Conservation (phyloP, 1,140 invertebrate genomes). For the Drosophila bifasciata region DNA sequence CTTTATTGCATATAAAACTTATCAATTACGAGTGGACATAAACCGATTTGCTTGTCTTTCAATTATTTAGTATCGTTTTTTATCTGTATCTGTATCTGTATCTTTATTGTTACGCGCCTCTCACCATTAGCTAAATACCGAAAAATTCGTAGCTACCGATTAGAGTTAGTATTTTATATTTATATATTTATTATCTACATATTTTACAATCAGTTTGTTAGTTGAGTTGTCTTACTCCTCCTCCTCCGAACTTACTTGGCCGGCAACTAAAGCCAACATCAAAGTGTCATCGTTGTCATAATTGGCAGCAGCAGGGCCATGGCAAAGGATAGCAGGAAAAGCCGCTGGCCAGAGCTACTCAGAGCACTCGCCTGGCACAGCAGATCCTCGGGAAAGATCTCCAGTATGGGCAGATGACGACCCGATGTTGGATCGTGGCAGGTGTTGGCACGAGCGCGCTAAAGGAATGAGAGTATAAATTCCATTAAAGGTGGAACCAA, state of each 20-base stretch:
- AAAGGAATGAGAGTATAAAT: not conserved
- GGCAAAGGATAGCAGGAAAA: conserved; percentile 75
- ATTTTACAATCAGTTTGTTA: conserved; percentile 49
- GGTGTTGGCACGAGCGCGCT: conserved; percentile 86
- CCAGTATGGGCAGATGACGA: conserved; percentile 87
- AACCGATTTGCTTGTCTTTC: conserved; percentile 72
- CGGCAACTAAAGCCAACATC: conserved; percentile 68
- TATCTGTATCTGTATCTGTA: conserved; percentile 16
- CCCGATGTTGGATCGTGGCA: conserved; percentile 87
- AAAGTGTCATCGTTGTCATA: conserved; percentile 71
- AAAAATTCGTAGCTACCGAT: conserved; percentile 59
- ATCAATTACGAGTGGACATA: conserved; percentile 72
- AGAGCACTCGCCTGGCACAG: conserved; percentile 90
- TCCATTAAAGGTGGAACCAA: not conserved
- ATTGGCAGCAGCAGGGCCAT: conserved; percentile 66
- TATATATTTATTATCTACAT: conserved; percentile 69
- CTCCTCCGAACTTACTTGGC: conserved; percentile 27
- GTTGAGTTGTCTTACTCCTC: conserved; percentile 17
- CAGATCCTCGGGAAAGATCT: conserved; percentile 90
- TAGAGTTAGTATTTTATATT: conserved; percentile 45
- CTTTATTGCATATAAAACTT: conserved; percentile 52
- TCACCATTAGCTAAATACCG: conserved; percentile 64
- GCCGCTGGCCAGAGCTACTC: conserved; percentile 85
- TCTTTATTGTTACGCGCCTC: conserved; percentile 42
- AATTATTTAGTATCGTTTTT: conserved; percentile 11